Conservation (phyloP, 2,797 vertebrate genomes). For the Setipinna tenuifilis region DNA sequence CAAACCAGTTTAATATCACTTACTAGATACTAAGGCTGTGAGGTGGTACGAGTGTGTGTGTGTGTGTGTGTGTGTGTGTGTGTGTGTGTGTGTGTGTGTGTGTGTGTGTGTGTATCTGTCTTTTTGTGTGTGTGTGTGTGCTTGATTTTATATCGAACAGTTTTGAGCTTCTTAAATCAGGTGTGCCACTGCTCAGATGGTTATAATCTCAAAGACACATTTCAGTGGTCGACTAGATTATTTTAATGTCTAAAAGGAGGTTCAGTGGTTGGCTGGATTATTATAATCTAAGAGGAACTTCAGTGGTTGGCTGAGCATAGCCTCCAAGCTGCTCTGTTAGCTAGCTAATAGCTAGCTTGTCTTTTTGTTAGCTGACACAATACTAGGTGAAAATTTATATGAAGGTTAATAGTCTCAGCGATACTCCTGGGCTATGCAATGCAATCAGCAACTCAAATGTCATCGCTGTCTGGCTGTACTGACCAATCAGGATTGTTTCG, state of each 20-base stretch:
- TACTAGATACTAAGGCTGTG: too few species aligned
- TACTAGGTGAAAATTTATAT: not conserved
- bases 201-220: not conserved
- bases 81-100: constrained; percentile 45
- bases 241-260: too few species aligned
- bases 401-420: not conserved
- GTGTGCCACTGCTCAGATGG: constrained; percentile 19
- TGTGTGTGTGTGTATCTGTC: constrained; percentile 46
- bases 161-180: constrained; percentile 15
- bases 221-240: too few species aligned
- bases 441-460: not conserved
- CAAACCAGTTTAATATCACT: too few species aligned
- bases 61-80: not conserved
- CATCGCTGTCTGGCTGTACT: not conserved
- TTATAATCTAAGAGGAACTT: not conserved
- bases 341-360: not conserved
- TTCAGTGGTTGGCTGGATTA: too few species aligned
- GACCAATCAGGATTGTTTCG: not conserved
- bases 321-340: not conserved
- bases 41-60: not conserved
- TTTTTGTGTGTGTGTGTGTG: constrained; percentile 42
- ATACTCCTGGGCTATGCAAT: constrained; percentile 9
- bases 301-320: not conserved
- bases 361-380: not conserved
- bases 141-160: constrained; percentile 24